Base-by-base conservation (phyloP, 2,797 vertebrate genomes). In the Silurus lanzhouensis region DNA sequence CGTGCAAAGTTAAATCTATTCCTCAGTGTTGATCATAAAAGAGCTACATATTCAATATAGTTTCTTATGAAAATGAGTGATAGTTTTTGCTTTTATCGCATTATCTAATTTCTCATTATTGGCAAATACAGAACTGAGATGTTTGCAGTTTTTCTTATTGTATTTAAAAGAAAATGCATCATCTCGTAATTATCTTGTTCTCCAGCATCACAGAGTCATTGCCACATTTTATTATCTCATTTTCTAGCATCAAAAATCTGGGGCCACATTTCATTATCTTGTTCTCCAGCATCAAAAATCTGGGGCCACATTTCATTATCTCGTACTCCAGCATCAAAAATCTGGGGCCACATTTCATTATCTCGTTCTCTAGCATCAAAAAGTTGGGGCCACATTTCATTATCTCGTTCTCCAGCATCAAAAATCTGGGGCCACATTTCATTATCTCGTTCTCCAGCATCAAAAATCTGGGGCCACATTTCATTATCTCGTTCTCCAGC, bases 161-260 rank as follows among this genome's bases (percentile, higher is more conserved):
- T 31, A 15, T 68, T 25, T 66, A 27, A 2, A 66, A 64, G n/a
- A 64, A 13, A 64, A 64, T 9, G 2, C 48, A 52, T 52, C 48
- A 44, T 71, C 17, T 71, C 8, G 8, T 22, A 27, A 38, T 31
- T 6, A 67, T 67, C 66, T 31, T 7, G 6, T 72, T 48, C 1
- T n/a, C 46, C n/a, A 5, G 10, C 20, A 14, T 52, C 13, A 14
- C 19, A 6, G 38, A 46, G 1, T 75, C 52, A 27, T 10, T 25
- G 52, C 3, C 7, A 19, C n/a, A 19, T 5, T 22, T 72, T 13
- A 75, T 76, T 57, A 57, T 58, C 17, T 76, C 7, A 1, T 31
- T 55, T 1, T 8, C 6, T 52, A 10, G 48, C 0, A 1, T n/a
- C 4, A 27, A 1, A 3, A 12, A 27, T 3, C 27, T 14, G 13